Conservation (phyloP, 2,113 vertebrate species). For the Carassius gibelio region DNA sequence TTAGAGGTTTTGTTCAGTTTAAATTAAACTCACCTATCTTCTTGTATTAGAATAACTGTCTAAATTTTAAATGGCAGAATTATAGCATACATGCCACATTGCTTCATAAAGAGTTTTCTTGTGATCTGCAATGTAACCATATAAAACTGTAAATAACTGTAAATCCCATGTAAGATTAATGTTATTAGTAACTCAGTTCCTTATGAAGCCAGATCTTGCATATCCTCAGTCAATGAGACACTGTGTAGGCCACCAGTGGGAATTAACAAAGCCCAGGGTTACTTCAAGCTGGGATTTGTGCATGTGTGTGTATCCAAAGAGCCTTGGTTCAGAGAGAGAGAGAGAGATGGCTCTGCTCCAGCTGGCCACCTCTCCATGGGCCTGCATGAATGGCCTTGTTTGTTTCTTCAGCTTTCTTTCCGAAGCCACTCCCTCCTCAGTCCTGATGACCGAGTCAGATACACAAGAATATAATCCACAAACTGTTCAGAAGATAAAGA, state of each 20-base stretch:
- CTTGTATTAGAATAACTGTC: background rate
- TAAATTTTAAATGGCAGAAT: background rate
- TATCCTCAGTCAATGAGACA: constrained; percentile 1
- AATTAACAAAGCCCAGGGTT: constrained; percentile 37
- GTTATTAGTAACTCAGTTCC: background rate
- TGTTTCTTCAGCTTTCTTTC: constrained; percentile 46
- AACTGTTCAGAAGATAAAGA: no score
- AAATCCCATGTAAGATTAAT: constrained; percentile 2
- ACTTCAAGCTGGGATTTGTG: constrained; percentile 35
- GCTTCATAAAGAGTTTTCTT: background rate
- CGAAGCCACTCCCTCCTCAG: background rate
- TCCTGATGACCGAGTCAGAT: constrained; percentile 2
- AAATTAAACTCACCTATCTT: background rate
- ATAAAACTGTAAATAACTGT: background rate
- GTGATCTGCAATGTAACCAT: background rate
- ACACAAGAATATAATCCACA: background rate
- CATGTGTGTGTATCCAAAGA: constrained; percentile 21
- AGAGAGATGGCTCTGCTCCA: constrained; percentile 39
- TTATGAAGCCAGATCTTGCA: background rate
- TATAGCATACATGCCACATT: background rate
- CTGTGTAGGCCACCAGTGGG: constrained; percentile 23
- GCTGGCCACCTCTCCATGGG: constrained; percentile 26
- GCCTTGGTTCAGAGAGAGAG: background rate
- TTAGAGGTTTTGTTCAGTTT: background rate
- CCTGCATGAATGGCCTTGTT: constrained; percentile 56